Evolutionary conservation across 53 echinoderm and acorn worm species (phyloP).

Genomic region (Glandiceps talaboti): DNA sequence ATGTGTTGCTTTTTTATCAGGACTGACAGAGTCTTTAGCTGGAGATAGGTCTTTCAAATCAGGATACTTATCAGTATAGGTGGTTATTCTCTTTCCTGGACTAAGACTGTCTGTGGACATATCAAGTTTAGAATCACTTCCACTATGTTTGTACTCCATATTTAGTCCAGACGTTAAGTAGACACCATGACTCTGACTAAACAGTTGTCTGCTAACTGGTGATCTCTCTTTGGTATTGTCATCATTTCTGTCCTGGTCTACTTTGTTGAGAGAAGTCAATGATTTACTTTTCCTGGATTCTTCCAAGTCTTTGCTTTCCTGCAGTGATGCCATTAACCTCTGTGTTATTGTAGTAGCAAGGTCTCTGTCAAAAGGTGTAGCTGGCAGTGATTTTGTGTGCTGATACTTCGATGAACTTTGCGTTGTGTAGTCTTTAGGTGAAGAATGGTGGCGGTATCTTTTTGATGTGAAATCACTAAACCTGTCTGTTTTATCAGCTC

Average conservation of each 20-base stretch:
- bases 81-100: too few species aligned
- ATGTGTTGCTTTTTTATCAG: not conserved
- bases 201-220: not conserved
- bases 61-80: too few species aligned
- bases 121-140: not conserved
- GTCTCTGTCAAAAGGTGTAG: not conserved
- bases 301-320: not conserved
- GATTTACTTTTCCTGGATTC: not conserved
- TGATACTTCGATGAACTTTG: not conserved
- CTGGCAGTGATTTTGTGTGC: not conserved
- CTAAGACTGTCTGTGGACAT: too few species aligned
- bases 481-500: not conserved
- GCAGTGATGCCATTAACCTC: not conserved
- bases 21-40: not conserved
- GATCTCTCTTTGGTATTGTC: not conserved
- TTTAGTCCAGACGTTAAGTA: not conserved
- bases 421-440: not conserved
- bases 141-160: not conserved
- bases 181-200: not conserved
- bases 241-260: too few species aligned
- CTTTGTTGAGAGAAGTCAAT: not conserved
- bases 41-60: too few species aligned
- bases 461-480: not conserved
- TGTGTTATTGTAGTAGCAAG: not conserved
- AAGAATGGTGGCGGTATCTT: not conserved